A percentile compares a stretch with the other conserved stretches of the same genome.
phyloP scores from a whole-genome alignment of 2,113 vertebrate genomes.

The Epinephelus moara region DNA sequence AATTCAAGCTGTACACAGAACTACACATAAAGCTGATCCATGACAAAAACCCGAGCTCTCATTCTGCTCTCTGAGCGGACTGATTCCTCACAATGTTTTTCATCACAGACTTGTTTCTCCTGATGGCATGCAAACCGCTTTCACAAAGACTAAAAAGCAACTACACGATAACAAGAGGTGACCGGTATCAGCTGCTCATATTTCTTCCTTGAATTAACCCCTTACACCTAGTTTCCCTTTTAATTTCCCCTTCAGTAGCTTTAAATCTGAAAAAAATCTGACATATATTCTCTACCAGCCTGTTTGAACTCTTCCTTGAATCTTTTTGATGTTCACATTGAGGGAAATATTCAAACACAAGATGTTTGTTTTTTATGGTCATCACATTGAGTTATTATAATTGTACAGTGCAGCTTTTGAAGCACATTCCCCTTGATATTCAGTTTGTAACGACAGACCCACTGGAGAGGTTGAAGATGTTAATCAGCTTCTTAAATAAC shows the following conservation, averaged over 20 bases:
- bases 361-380: too few species aligned
- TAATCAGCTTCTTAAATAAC: neutral
- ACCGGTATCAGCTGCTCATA: slow-evolving; percentile 19
- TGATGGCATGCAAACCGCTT: slow-evolving; percentile 42
- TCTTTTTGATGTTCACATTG: neutral
- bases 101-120: slow-evolving; percentile 22
- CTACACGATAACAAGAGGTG: slow-evolving; percentile 23
- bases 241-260: neutral
- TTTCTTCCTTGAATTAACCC: neutral
- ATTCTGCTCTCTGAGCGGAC: neutral
- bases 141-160: slow-evolving; percentile 57
- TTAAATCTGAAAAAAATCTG: too few species aligned
- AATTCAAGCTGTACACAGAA: slow-evolving; percentile 50
- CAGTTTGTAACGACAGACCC: neutral
- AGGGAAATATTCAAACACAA: neutral
- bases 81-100: neutral
- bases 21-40: slow-evolving; percentile 50
- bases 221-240: neutral
- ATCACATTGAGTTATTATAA: neutral
- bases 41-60: slow-evolving; percentile 10
- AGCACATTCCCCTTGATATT: neutral
- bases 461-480: neutral
- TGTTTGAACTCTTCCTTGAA: neutral
- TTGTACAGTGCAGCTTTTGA: neutral
- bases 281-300: neutral